Evolutionary conservation across 2,888 invertebrate genomes (phyloP).

Genomic region (Opisthograptis luteolata): DNA sequence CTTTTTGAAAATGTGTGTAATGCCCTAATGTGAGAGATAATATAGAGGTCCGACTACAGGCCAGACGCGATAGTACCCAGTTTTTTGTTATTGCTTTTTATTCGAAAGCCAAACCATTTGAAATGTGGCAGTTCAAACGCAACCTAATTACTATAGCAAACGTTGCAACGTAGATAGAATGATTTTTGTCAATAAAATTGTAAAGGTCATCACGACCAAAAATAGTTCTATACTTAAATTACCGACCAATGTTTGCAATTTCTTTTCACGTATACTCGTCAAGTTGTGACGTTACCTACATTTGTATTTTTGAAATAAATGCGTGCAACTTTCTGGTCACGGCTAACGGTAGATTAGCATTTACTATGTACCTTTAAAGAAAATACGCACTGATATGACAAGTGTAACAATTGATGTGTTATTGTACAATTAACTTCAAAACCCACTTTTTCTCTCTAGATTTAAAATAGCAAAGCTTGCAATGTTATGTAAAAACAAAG

Average conservation of each 20-base stretch:
- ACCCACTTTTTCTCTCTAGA: slow-evolving; percentile 21
- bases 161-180: slow-evolving; percentile 24
- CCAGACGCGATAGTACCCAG: no score
- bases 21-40: no score
- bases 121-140: slow-evolving; percentile 9
- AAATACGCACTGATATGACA: slow-evolving; percentile 6
- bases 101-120: background rate
- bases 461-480: no score
- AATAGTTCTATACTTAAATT: no score
- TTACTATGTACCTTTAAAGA: slow-evolving; percentile 35
- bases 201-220: slow-evolving; percentile 20
- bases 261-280: slow-evolving; percentile 48
- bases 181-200: slow-evolving; percentile 25
- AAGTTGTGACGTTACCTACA: slow-evolving; percentile 50
- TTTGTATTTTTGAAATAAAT: slow-evolving; percentile 18
- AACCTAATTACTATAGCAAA: slow-evolving; percentile 7
- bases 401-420: slow-evolving; percentile 18
- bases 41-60: no score
- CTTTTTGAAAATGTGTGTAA: background rate
- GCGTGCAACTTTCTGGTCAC: slow-evolving; percentile 35
- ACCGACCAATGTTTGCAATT: slow-evolving; percentile 49
- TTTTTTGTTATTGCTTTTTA: no score
- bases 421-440: slow-evolving; percentile 28
- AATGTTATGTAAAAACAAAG: background rate
- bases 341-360: slow-evolving; percentile 42